Base-by-base conservation (phyloP, 2,888 invertebrate genomes). In the Drosophila longiperda region DNA sequence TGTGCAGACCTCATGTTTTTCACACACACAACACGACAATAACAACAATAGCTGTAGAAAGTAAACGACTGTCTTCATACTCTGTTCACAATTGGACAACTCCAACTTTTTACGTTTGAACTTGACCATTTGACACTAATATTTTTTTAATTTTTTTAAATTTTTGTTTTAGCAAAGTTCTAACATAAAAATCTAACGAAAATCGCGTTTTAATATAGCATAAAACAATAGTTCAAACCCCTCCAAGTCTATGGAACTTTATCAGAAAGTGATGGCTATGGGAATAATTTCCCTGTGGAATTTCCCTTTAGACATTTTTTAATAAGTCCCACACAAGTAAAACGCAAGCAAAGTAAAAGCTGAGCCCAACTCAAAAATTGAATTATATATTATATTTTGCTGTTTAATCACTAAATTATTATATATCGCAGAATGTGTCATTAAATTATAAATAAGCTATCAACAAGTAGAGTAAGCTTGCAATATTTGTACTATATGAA, bases 1-100 rank as follows among this genome's bases (percentile, higher is more conserved):
- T 49, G 65, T 29, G 65, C 48, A 57, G 36, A 65, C 45, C 64
- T 29, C 54, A 71, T 23, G 72, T 40, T 53, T 50, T 66, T 61
- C 73, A 45, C 71, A 55, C 55, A 55, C 36, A 29, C 45, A 33
- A 32, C 29, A 36, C 32, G 57, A 53, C 5, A 38, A 38, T 17
- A 59, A 59, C 26, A 36, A 23, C 34, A n/a, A 33, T 23, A 49
- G 9, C 11, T 15, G 5, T 17, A 6, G 15, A 32, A 29, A 29
- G 40, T 40, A 9, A 20, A 0, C 40, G 40, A 42, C 40, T 8
- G 20, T 3, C 1, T 15, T 29, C 40, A 32, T 42, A 45, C 57
- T 6, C 40, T 57, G 6, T 11, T 40, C 17, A 15, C 3, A 53
- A 15, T 15, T 33, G 20, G 42, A 45, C 42, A 45, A 20, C 20